Conservation (phyloP, 2,888 invertebrate genomes). For the Dichetophora obliterata region DNA sequence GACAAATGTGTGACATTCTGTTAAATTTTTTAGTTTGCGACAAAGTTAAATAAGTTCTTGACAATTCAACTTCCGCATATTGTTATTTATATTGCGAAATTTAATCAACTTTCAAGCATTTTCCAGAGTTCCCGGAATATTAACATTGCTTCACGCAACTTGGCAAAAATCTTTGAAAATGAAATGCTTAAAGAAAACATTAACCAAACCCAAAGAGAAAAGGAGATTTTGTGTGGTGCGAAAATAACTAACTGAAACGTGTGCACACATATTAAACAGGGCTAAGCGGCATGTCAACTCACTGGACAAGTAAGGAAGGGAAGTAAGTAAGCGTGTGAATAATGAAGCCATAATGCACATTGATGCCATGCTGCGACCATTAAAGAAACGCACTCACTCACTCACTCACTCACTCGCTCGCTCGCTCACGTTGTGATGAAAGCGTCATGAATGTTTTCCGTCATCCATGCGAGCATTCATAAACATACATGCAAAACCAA, state of each 20-base stretch:
- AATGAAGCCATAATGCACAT: constrained; percentile 27
- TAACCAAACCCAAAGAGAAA: neutral
- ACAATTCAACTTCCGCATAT: constrained; percentile 2
- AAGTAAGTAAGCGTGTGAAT: constrained; percentile 12
- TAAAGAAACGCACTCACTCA: neutral
- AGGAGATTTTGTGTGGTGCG: too few species aligned
- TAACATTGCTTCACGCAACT: neutral
- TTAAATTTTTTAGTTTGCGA: too few species aligned
- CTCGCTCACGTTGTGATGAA: neutral
- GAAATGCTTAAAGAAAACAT: neutral
- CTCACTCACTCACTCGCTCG: too few species aligned
- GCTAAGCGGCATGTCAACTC: neutral
- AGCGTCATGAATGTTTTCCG: neutral
- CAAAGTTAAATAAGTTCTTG: too few species aligned
- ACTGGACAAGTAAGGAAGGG: too few species aligned
- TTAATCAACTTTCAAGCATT: neutral
- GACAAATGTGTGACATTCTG: too few species aligned
- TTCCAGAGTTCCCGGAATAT: constrained; percentile 13
- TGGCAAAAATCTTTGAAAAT: neutral
- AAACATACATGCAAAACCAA: neutral
- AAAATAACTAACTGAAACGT: neutral
- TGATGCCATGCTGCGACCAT: neutral
- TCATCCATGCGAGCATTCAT: neutral
- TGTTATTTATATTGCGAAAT: neutral
- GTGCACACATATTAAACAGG: constrained; percentile 25